A percentile compares a stretch with the other conserved stretches of the same genome.
Evolutionary conservation across 2,113 vertebrate genomes (phyloP).

Genomic region (Syrrhaptes paradoxus): DNA sequence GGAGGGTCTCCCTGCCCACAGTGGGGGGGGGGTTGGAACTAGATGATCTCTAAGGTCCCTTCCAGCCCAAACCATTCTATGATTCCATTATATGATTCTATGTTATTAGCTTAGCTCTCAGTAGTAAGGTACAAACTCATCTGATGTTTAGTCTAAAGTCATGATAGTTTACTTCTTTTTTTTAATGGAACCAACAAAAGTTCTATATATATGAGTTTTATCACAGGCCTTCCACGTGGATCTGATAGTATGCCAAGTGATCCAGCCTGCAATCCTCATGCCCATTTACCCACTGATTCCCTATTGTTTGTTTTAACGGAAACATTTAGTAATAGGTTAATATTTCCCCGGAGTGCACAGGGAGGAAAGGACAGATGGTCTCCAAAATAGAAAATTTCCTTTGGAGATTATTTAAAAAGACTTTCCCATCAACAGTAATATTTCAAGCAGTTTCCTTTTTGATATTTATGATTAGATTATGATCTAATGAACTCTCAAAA

Average conservation of each 20-base stretch:
- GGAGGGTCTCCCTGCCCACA: too few relatives aligned
- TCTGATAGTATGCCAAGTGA: neutral
- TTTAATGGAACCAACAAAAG: neutral
- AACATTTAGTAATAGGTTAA: neutral
- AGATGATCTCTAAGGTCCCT: too few relatives aligned
- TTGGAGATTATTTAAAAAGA: conserved; percentile 14
- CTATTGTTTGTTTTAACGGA: neutral
- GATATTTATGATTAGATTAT: conserved; percentile 30
- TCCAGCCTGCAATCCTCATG: neutral
- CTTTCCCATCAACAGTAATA: conserved; percentile 33
- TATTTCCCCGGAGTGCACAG: conserved; percentile 25
- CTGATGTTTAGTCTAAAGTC: neutral
- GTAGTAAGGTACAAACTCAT: neutral
- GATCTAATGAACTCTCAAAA: conserved; percentile 8
- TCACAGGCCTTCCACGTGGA: neutral
- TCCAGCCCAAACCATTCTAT: too few relatives aligned
- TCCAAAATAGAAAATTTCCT: conserved; percentile 50
- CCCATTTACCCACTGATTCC: neutral
- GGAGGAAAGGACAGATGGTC: conserved; percentile 17
- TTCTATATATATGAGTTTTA: neutral
- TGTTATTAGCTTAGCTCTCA: neutral
- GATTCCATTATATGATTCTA: too few relatives aligned
- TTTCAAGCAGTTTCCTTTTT: conserved; percentile 55
- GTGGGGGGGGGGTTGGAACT: too few relatives aligned
- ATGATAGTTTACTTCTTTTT: neutral